Base-by-base conservation (phyloP, 2,797 vertebrate species). In the Clarias pachynema region DNA sequence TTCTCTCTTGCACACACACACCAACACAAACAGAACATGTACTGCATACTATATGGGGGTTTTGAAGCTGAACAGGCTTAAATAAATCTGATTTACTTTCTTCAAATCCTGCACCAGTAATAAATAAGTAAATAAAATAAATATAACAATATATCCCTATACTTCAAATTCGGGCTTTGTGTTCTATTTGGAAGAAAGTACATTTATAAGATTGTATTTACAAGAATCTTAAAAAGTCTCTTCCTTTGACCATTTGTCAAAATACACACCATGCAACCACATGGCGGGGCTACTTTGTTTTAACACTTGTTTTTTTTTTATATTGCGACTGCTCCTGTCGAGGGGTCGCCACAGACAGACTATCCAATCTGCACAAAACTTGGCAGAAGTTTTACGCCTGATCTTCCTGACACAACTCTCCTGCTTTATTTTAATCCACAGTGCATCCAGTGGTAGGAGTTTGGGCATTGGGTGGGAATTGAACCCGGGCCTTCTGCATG, bases 51-150 rank as follows among this genome's bases (percentile, higher is more conserved):
- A 2, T 40, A 57, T 14, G 24, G 37, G n/a, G 34, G 16, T 4
- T 79, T 49, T 80, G 62, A 80, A 80, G 37, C 37, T 44, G 78
- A 65, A 37, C 18, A 63, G 34, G 60, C 78, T 44, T 79, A 26
- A 80, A 80, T 26, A 37, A 62, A 79, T 62, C 57, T 15, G 31
- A n/a, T 62, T 79, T 40, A 40, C 12, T 63, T 79, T 16, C 78
- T 65, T 60, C 24, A n/a, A 62, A 34, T 79, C 59, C 63, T 63
- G 15, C n/a, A 26, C 7, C 40, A 29, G 60, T 49, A 65, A 80
- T 65, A 44, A 44, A 44, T 44, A 44, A 44, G 40, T 44, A 44
- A 44, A 44, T 44, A 44, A 44, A 44, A 44, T 8, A 44, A 44
- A 44, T 44, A 8, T 44, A 44, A 65, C 37, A 29, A 12, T 49